Evolutionary conservation across 2,113 vertebrate genomes (phyloP).

Genomic region (Falco punctatus): DNA sequence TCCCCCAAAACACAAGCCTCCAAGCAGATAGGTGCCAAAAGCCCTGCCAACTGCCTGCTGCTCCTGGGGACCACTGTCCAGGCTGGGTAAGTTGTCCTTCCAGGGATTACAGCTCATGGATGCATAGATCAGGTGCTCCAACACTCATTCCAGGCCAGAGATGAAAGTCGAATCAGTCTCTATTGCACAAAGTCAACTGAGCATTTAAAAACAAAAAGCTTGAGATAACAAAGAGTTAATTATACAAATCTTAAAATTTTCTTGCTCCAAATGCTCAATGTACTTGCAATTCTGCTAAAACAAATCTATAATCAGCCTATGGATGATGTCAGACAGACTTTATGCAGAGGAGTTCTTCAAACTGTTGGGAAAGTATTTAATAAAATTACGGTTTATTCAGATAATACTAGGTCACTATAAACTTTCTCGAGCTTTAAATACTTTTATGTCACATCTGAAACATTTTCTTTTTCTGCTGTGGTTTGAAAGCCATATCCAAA

Average conservation of each 20-base stretch:
- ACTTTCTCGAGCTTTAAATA: not conserved
- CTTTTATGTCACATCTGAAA: not conserved
- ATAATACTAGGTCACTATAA: not conserved
- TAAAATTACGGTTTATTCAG: not conserved
- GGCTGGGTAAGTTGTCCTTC: not conserved
- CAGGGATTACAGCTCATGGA: not conserved
- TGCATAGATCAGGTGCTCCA: not conserved
- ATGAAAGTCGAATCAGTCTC: not conserved
- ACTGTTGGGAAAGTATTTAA: not conserved
- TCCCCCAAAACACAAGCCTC: not conserved
- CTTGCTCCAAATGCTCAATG: not conserved
- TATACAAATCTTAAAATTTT: not conserved
- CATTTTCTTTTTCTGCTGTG: not conserved
- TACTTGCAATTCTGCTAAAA: not conserved
- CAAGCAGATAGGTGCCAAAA: not conserved
- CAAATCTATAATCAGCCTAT: not conserved
- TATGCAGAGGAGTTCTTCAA: not conserved
- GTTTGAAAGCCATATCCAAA: conserved; percentile 21
- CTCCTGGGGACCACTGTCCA: not conserved
- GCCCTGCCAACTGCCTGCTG: not conserved
- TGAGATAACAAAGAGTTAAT: not conserved
- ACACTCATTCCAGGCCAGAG: not conserved
- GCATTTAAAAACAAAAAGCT: not conserved
- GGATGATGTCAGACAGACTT: not conserved
- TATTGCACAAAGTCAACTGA: not conserved